Percentiles rank a stretch among this genome's conserved stretches.
phyloP scores from a whole-genome alignment of 2,797 vertebrate genomes.

The Pangasius larnaudii region DNA sequence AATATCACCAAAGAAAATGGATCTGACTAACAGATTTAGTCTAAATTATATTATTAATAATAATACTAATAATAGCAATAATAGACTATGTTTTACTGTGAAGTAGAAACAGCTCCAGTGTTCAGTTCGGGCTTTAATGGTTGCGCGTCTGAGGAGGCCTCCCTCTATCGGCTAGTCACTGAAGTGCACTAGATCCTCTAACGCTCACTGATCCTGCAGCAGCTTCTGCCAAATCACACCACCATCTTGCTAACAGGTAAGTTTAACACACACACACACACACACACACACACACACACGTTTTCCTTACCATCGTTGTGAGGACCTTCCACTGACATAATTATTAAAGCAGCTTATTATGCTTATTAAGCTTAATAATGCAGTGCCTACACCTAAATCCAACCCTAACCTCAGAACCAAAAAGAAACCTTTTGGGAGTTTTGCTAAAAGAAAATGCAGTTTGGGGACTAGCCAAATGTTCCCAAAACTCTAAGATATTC shows the following conservation, averaged over 20 bases:
- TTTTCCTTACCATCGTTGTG: neutral
- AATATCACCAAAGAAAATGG: neutral
- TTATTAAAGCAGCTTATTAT: neutral
- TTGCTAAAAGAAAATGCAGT: neutral
- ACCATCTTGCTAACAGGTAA: neutral
- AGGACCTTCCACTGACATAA: neutral
- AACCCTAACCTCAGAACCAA: neutral
- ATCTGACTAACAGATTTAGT: neutral
- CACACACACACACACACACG: slow-evolving; percentile 14
- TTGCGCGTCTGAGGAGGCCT: slow-evolving; percentile 35
- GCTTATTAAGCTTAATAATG: neutral
- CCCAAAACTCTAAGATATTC: neutral
- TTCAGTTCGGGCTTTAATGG: neutral
- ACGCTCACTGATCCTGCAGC: slow-evolving; percentile 40
- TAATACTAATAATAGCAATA: neutral
- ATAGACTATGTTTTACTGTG: neutral
- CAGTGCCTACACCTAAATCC: neutral
- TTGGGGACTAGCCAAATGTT: neutral
- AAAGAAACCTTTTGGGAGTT: neutral
- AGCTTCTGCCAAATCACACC: neutral
- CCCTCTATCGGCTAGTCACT: slow-evolving; percentile 70
- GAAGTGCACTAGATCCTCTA: slow-evolving; percentile 70
- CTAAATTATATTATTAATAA: neutral
- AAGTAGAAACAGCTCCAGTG: slow-evolving; percentile 4
- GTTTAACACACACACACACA: neutral